A percentile compares a stretch with the other conserved stretches of the same genome.
phyloP scores from a whole-genome alignment of 2,113 vertebrate species.

The Amphiprion ocellaris region DNA sequence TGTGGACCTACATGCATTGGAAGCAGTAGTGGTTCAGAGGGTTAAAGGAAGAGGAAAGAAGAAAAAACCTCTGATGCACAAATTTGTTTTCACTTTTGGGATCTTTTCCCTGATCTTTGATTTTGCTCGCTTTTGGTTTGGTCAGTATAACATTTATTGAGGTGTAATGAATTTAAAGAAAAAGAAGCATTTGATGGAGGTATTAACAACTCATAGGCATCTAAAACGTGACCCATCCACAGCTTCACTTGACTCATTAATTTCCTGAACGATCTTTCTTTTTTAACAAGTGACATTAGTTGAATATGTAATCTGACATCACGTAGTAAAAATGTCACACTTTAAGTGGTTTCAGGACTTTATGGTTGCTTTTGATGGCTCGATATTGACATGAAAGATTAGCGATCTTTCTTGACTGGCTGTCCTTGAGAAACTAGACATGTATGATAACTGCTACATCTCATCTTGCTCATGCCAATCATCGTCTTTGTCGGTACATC shows the following conservation, averaged over 20 bases:
- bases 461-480: slow-evolving; percentile 33
- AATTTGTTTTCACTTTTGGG: too few species aligned
- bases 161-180: too few species aligned
- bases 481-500: slow-evolving; percentile 5
- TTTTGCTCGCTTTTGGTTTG: too few species aligned
- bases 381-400: background rate
- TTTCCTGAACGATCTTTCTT: background rate
- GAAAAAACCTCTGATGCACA: too few species aligned
- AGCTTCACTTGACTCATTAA: background rate
- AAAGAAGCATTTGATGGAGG: too few species aligned
- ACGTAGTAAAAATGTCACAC: background rate
- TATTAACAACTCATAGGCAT: too few species aligned
- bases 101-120: too few species aligned
- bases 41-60: too few species aligned
- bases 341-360: background rate
- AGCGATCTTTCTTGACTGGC: slow-evolving; percentile 5
- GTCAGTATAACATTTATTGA: too few species aligned
- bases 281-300: background rate
- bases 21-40: too few species aligned
- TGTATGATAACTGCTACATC: slow-evolving; percentile 7
- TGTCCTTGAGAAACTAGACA: slow-evolving; percentile 26
- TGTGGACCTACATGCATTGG: too few species aligned
- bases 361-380: background rate
- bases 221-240: too few species aligned
- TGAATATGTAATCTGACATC: background rate